Evolutionary conservation across 2,113 vertebrate genomes (phyloP), one percentile per base, ranked within the genome.

Genomic region (Callionymus lyra): DNA sequence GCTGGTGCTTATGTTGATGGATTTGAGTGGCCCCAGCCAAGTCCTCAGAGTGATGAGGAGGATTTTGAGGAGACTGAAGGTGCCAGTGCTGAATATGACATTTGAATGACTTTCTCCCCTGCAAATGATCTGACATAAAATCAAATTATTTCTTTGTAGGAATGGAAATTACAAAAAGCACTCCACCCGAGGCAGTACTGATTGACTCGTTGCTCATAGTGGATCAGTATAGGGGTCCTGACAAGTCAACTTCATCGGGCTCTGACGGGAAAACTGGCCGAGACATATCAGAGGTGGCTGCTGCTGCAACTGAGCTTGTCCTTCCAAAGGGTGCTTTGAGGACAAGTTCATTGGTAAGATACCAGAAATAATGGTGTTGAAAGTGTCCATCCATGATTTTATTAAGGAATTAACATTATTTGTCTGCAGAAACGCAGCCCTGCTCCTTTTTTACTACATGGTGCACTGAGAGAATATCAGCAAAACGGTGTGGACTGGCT

Each of bases 401-500:
- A 14, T 12, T 34, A 36, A 13, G 15, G 15, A 12, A 6, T 37
- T 13, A 13, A n/a, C 6, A 13, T 53, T 46, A 45, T 59, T 1
- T 55, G 47, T 63, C 14, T 12, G 2, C 55, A 92, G 90, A 57
- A 72, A 2, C 89, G 85, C 61, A 86, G 76, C 49, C 67, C 77
- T 41, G 76, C 86, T 55, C 89, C 90, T 1, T 76, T 87, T 0
- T 72, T 94, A 1, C 72, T 94, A 9, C 91, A 86, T 36, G 92
- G 92, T 3, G 70, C 81, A 6, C 85, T 94, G 54, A 83, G 92
- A 65, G 90, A 93, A 14, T 94, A 94, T 72, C 92, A 94, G 54
- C 87, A 90, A 64, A 90, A 93, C 31, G 91, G 89, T 13, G 84
- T 94, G 9, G 91, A 94, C 48, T 94, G 92, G 92, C 59, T 94